Evolutionary conservation across 2,888 invertebrate genomes (phyloP).

Genomic region (Cantharis flavilabris): DNA sequence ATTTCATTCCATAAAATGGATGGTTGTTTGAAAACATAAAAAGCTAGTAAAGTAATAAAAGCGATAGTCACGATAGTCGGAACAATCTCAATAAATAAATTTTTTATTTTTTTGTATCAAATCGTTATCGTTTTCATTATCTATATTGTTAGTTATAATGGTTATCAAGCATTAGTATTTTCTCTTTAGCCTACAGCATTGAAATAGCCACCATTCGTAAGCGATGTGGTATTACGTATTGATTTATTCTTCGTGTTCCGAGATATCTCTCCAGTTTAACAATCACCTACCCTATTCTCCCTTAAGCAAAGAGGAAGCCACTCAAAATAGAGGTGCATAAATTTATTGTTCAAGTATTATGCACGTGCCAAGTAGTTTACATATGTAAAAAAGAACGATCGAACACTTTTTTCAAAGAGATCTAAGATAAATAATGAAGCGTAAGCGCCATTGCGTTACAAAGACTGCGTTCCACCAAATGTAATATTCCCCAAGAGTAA

Average conservation of each 20-base stretch:
- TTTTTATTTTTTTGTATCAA: not conserved
- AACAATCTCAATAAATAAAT: not conserved
- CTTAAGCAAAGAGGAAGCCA: constrained; percentile 42
- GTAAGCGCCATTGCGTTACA: constrained; percentile 8
- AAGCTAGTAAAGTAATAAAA: not conserved
- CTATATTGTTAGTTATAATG: not conserved
- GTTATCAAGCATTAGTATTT: not conserved
- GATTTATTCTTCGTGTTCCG: constrained; percentile 45
- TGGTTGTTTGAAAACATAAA: not conserved
- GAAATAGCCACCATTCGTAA: constrained; percentile 43
- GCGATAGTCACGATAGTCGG: not conserved
- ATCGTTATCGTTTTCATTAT: constrained; percentile 7
- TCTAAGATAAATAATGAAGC: constrained; percentile 17
- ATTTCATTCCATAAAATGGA: not conserved
- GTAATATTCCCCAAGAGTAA: constrained; percentile 13
- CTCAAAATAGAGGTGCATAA: constrained; percentile 47
- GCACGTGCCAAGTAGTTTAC: constrained; percentile 44
- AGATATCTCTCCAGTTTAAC: constrained; percentile 39
- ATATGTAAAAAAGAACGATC: constrained; percentile 35
- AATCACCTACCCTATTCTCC: constrained; percentile 39
- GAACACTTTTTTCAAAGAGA: constrained; percentile 16
- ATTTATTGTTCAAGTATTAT: constrained; percentile 45
- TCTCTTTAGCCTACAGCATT: constrained; percentile 32
- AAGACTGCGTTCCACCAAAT: constrained; percentile 10
- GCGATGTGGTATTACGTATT: constrained; percentile 46